Evolutionary conservation across 2,113 vertebrate genomes (phyloP).

Genomic region (Quiscalus mexicanus): DNA sequence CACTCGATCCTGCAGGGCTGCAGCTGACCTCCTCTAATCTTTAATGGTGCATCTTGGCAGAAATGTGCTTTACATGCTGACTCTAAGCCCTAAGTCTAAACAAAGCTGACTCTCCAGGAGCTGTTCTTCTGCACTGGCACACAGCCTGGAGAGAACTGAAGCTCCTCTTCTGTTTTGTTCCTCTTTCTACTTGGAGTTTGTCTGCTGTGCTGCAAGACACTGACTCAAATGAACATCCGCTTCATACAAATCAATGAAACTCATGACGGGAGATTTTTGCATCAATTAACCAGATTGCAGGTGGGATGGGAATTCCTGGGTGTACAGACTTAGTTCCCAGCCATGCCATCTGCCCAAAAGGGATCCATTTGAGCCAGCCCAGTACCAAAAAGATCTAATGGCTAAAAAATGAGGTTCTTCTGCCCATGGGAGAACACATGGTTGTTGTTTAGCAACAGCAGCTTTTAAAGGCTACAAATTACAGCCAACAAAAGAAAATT

Average conservation of each 20-base stretch:
- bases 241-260: neutral
- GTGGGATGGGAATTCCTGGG: neutral
- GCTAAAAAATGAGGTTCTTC: neutral
- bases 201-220: neutral
- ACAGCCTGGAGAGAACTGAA: neutral
- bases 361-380: neutral
- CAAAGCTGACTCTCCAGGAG: constrained; percentile 4
- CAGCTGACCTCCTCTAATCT: neutral
- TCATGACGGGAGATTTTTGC: neutral
- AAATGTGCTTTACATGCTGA: neutral
- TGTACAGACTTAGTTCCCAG: neutral
- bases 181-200: neutral
- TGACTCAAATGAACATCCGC: neutral
- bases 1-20: neutral
- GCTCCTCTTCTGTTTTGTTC: neutral
- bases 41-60: neutral
- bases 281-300: neutral
- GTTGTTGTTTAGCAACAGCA: neutral
- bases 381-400: neutral
- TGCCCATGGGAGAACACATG: neutral
- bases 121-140: neutral
- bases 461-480: neutral
- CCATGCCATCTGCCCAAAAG: neutral
- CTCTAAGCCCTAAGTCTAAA: neutral
- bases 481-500: neutral